Base-by-base conservation (phyloP, 1,140 invertebrate genomes). In the Panagrolaimus sp. region DNA sequence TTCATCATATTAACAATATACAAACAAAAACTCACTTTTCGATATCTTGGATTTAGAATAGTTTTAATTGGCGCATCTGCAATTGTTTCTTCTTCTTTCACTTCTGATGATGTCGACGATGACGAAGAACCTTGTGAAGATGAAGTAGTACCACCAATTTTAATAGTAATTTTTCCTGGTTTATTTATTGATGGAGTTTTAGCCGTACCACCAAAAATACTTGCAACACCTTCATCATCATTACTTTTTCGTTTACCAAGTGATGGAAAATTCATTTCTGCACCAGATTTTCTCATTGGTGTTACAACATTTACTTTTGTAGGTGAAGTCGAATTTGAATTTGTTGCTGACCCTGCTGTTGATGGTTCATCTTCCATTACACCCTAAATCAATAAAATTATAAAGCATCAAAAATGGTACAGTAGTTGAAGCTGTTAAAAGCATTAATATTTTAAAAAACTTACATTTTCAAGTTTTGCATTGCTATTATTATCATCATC, bases 221-320 rank as follows among this genome's bases (percentile, higher is more conserved):
- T 64, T 0, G 69, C 78, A 9, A 77, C 68, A 23, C 65, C 74
- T 47, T 79, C 77, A 1, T 79, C 77, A 8, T 79, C 77, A 20
- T 31, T 68, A 47, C 44, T 74, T 69, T 76, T 76, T 46, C 74
- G 45, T 27, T 76, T 76, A 11, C 44, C 65, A 38, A 78, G 11
- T 2, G 80, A 82, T 7, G 80, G 77, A 45, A 77, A 78, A 44
- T 76, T 69, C n/a, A 76, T 77, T 43, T 78, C 77, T 7, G 73
- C 53, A 25, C 80, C 77, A 9, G 64, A 76, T 46, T 74, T 74
- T 16, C 72, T 43, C 57, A 73, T 75, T 25, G 67, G 67, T 51
- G 43, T 66, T 16, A 27, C 27, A 38, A 51, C 67, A 31, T 51
- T 31, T 7, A 38, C 31, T 38, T 38, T 38, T 38, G 31, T 2